phyloP scores from a whole-genome alignment of 2,888 invertebrate genomes.

The Acrobasis suavella region DNA sequence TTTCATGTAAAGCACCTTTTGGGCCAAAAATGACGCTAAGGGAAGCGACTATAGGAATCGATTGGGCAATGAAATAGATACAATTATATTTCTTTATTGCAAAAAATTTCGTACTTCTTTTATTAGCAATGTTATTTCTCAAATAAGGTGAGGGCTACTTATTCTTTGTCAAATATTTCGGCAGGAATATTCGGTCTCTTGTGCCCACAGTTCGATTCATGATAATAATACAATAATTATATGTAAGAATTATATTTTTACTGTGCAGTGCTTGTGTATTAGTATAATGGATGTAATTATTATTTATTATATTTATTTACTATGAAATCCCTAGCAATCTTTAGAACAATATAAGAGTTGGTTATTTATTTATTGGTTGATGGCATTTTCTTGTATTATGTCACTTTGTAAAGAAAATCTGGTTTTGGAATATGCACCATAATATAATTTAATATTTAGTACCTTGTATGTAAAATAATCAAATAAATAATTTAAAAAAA shows the following conservation, averaged over 20 bases:
- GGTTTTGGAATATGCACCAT: background rate
- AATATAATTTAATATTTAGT: background rate
- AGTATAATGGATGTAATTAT: background rate
- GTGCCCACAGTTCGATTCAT: no score
- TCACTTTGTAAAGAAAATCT: background rate
- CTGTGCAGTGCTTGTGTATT: background rate
- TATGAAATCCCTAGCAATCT: background rate
- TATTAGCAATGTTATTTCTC: no score
- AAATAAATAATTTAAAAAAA: background rate
- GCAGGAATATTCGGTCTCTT: no score
- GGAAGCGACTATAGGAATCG: no score
- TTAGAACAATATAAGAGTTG: background rate
- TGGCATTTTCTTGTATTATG: background rate
- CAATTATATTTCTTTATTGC: no score
- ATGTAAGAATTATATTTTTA: background rate
- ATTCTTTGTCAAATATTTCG: no score
- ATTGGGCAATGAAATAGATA: no score
- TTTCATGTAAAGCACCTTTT: no score
- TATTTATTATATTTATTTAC: background rate
- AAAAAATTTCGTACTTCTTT: no score
- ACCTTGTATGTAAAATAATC: background rate
- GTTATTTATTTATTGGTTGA: conserved; percentile 11
- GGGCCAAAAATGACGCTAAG: no score
- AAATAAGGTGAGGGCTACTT: no score
- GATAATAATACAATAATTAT: background rate